Evolutionary conservation across 2,888 invertebrate species (phyloP).

Genomic region (Coronaproctus castanopsis): DNA sequence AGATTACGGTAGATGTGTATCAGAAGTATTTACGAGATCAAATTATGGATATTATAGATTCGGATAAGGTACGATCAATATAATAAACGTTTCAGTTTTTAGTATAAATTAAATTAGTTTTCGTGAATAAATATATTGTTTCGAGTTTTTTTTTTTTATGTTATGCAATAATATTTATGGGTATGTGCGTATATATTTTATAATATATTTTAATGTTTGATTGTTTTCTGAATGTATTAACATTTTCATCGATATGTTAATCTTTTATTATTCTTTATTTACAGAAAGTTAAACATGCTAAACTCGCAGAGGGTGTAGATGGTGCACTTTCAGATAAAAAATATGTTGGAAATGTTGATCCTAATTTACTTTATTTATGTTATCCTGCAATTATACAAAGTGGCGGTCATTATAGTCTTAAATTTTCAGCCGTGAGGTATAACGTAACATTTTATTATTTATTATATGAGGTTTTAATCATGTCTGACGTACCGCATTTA

Average conservation of each 20-base stretch:
- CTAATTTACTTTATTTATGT: slow-evolving; percentile 82
- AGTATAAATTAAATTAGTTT: not conserved
- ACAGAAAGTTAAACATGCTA: slow-evolving; percentile 87
- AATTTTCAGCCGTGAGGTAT: slow-evolving; percentile 68
- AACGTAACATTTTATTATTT: no score
- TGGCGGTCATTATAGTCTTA: slow-evolving; percentile 90
- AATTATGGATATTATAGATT: slow-evolving; percentile 95
- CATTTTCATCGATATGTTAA: slow-evolving; percentile 1
- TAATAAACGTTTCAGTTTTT: no score
- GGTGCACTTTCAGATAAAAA: slow-evolving; percentile 85
- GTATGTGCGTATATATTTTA: not conserved
- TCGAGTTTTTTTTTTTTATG: not conserved
- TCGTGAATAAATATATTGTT: not conserved
- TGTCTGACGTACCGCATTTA: no score
- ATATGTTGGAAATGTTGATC: slow-evolving; percentile 77
- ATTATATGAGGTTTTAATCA: no score
- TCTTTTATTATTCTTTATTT: slow-evolving; percentile 21
- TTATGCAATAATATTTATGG: no score
- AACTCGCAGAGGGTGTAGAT: slow-evolving; percentile 91
- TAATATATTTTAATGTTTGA: no score
- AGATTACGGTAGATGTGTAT: slow-evolving; percentile 85
- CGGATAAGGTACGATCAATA: slow-evolving; percentile 64
- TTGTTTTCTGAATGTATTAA: no score
- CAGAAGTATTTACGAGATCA: slow-evolving; percentile 91
- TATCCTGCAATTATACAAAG: slow-evolving; percentile 98